Conservation (phyloP, 2,888 invertebrate species). For the Baronia brevicornis region DNA sequence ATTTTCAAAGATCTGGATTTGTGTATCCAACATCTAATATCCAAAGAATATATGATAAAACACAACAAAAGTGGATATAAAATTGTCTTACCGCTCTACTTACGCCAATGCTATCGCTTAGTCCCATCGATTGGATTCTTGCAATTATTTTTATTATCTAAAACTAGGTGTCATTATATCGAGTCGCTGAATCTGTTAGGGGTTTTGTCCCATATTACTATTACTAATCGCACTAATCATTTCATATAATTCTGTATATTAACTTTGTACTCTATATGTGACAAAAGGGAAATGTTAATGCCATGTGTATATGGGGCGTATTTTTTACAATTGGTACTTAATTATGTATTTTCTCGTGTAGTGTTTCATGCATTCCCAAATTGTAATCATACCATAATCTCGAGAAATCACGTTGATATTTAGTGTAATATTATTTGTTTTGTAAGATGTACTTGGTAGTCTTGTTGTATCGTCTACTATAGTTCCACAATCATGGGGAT, state of each 20-base stretch:
- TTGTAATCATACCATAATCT: constrained; percentile 66
- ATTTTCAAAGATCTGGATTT: too few species aligned
- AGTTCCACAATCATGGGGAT: constrained; percentile 58
- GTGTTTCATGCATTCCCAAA: constrained; percentile 70
- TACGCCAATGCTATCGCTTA: constrained; percentile 13
- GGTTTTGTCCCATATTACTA: constrained; percentile 18
- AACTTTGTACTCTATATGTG: constrained; percentile 47
- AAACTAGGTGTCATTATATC: constrained; percentile 46
- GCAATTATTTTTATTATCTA: constrained; percentile 66
- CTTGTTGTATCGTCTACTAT: constrained; percentile 45
- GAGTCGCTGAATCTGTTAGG: constrained; percentile 12
- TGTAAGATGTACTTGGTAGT: constrained; percentile 64
- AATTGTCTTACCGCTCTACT: too few species aligned
- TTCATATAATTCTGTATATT: constrained; percentile 37
- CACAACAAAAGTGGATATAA: too few species aligned
- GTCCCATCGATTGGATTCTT: constrained; percentile 19
- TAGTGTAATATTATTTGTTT: constrained; percentile 69
- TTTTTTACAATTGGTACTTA: constrained; percentile 68
- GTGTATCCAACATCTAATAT: too few species aligned
- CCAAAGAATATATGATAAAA: too few species aligned
- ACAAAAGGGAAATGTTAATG: constrained; percentile 42
- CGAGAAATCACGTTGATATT: constrained; percentile 61
- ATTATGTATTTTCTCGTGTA: constrained; percentile 66
- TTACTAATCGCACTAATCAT: constrained; percentile 17
- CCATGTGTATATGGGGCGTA: constrained; percentile 53